Evolutionary conservation across 2,797 vertebrate species (phyloP), one percentile per base, ranked within the genome.

Genomic region (Sebastes hopkinsi): DNA sequence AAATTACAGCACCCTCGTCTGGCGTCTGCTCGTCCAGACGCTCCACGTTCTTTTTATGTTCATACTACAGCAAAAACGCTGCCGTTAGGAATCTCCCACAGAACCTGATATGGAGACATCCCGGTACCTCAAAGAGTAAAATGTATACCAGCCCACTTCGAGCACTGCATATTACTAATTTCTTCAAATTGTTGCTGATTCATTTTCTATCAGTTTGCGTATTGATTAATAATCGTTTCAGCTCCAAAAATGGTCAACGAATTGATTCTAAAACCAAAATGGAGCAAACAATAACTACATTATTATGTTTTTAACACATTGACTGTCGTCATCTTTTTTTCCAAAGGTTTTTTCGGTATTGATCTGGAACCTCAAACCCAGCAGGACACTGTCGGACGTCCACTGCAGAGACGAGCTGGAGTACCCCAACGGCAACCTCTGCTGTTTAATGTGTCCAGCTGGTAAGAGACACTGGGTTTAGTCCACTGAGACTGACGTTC

Each of bases 381-480:
- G 50, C 8, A 52, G 50, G 50, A n/a, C 50, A 6, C 50, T 8
- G 20, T 4, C 8, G 8, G 50, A 52, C 20, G 50, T 20, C 18
- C 50, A 4, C 16, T 96, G 95, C 86, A 46, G 0, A 4, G 60
- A 74, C 0, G 0, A 60, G 2, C 7, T 8, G 11, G 89, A 92
- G 75, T 95, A 95, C 67, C 6, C 0, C 0, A 8, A 82, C 1
- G 60, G 50, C 12, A 76, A 67, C 84, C 67, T 93, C 82, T 96
- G 95, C 91, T 96, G 96, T 59, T 9, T 79, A 9, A 91, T 87
- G 62, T 96, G 96, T 73, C 92, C 89, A 62, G 92, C 95, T 52
- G 95, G 96, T 96, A 73, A 89, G 89, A 34, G 14, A 58, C 64
- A 46, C 55, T 54, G 27, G 1, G 64, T 61, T n/a, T 32, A 75